phyloP scores from a whole-genome alignment of 2,797 vertebrate species.

The Gouania willdenowi region DNA sequence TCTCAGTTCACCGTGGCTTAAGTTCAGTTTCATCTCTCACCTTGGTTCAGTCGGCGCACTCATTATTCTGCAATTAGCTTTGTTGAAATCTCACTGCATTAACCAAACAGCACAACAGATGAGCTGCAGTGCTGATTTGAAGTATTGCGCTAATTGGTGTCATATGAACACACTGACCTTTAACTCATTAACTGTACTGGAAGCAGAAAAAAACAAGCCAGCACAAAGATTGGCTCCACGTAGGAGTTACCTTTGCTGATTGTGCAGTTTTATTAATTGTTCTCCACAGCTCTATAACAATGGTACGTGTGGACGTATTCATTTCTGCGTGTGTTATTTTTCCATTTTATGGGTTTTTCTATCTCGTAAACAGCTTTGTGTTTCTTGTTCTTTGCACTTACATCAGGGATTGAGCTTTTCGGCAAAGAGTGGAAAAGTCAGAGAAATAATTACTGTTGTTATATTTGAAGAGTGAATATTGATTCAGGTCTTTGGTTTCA shows the following conservation, averaged over 20 bases:
- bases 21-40: conserved; percentile 10
- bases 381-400: conserved; percentile 42
- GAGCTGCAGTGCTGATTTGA: conserved; percentile 51
- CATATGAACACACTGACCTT: conserved; percentile 61
- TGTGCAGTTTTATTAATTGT: conserved; percentile 49
- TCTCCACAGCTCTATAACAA: conserved; percentile 17
- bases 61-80: conserved; percentile 58
- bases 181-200: conserved; percentile 57
- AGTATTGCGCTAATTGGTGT: conserved; percentile 68
- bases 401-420: conserved; percentile 45
- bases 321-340: conserved; percentile 4
- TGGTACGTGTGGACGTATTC: conserved; percentile 3
- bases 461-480: too few relatives aligned
- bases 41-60: conserved; percentile 14
- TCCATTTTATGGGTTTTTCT: conserved; percentile 14
- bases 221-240: conserved; percentile 21
- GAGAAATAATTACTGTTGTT: conserved; percentile 40
- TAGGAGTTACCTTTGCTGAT: conserved; percentile 42
- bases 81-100: conserved; percentile 31
- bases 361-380: conserved; percentile 31
- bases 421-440: conserved; percentile 22
- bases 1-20: too few relatives aligned
- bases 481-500: too few relatives aligned
- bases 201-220: conserved; percentile 33
- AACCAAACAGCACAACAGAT: conserved; percentile 24